Conservation (phyloP, 2,113 vertebrate genomes). For the Oncorhynchus keta region DNA sequence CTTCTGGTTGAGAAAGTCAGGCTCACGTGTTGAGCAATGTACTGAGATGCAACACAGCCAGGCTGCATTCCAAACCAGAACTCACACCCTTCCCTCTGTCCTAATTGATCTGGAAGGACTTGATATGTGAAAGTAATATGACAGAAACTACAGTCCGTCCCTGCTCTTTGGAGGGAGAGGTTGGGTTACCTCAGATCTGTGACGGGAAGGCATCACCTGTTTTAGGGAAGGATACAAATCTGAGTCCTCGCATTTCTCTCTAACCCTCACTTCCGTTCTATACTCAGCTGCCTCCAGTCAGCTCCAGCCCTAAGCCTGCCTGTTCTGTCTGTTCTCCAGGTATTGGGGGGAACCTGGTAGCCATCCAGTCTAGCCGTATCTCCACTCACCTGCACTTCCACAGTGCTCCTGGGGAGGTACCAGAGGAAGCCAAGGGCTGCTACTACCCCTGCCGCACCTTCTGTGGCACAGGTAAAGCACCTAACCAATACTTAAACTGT, state of each 20-base stretch:
- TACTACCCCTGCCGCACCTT: constrained; percentile 91
- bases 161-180: no score
- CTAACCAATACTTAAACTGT: neutral
- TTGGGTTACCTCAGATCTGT: no score
- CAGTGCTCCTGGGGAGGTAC: constrained; percentile 87
- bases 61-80: no score
- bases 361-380: constrained; percentile 96
- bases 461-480: constrained; percentile 82
- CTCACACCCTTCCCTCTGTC: no score
- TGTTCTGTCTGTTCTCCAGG: constrained; percentile 67
- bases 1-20: neutral
- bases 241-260: neutral
- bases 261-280: neutral
- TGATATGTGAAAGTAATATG: no score
- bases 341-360: constrained; percentile 96
- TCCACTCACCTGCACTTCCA: constrained; percentile 95
- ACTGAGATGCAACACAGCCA: no score
- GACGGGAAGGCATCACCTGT: no score
- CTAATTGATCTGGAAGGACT: no score
- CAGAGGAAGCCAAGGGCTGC: constrained; percentile 87
- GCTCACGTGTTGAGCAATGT: no score
- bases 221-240: no score
- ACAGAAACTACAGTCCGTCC: no score
- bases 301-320: neutral
- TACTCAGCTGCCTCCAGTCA: neutral